A percentile compares a stretch with the other conserved stretches of the same genome.
Conservation (phyloP, 1,140 invertebrate genomes). For the Hylaeus volcanicus region DNA sequence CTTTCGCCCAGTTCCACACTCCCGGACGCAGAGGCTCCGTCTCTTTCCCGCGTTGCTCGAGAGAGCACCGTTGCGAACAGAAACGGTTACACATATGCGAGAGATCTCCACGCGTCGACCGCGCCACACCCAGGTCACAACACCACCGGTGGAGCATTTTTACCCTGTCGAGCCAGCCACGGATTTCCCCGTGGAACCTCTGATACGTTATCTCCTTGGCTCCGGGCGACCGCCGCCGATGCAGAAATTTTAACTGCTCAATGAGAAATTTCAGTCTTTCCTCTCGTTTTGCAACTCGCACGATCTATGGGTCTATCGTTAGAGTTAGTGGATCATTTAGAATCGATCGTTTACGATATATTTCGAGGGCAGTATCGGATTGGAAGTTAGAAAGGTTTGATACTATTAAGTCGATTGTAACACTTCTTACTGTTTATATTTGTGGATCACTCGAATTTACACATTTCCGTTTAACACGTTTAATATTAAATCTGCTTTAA, state of each 20-base stretch:
- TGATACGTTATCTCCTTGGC: conserved; percentile 39
- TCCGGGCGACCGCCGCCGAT: not conserved
- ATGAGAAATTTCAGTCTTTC: not conserved
- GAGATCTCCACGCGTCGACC: conserved; percentile 33
- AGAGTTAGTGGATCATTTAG: too few relatives aligned
- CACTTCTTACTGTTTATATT: too few relatives aligned
- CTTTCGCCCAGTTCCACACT: conserved; percentile 42
- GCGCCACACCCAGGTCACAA: conserved; percentile 46
- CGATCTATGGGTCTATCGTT: too few relatives aligned
- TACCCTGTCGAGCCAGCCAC: not conserved
- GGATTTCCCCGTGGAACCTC: not conserved
- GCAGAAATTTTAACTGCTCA: not conserved
- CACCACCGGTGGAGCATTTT: conserved; percentile 35
- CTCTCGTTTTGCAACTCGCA: not conserved
- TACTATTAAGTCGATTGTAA: too few relatives aligned
- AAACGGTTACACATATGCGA: conserved; percentile 50
- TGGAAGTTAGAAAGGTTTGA: too few relatives aligned
- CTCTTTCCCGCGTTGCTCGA: not conserved
- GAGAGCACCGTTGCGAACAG: conserved; percentile 13
- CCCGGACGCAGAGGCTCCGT: conserved; percentile 7
- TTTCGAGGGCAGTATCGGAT: too few relatives aligned
- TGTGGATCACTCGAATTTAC: too few relatives aligned
- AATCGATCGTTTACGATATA: too few relatives aligned
- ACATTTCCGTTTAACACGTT: too few relatives aligned
- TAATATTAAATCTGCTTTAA: too few relatives aligned